Conservation (phyloP, 2,888 invertebrate species). For the Sicus ferrugineus region DNA sequence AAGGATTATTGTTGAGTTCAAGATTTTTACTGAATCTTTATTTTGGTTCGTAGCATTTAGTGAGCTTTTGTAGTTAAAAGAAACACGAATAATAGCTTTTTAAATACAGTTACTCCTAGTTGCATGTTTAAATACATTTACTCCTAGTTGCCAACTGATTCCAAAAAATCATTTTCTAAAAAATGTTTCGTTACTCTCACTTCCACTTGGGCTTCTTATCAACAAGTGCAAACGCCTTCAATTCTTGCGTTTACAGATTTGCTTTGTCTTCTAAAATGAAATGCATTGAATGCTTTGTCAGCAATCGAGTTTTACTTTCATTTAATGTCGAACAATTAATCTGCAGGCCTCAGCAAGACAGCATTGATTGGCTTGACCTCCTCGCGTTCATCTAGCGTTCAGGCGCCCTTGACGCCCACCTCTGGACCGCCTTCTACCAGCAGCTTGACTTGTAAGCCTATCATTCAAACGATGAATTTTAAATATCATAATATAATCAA, state of each 20-base stretch:
- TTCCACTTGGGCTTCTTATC: too few species aligned
- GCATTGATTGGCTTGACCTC: conserved; percentile 82
- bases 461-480: conserved; percentile 27
- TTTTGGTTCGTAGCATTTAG: too few species aligned
- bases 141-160: too few species aligned
- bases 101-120: too few species aligned
- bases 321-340: too few species aligned
- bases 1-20: too few species aligned
- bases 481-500: conserved; percentile 22
- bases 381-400: conserved; percentile 74
- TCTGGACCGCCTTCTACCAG: conserved; percentile 75
- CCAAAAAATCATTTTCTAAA: too few species aligned
- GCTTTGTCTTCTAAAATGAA: background rate
- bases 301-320: too few species aligned
- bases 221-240: background rate
- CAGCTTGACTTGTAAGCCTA: conserved; percentile 70
- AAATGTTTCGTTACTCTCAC: too few species aligned
- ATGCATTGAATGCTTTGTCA: conserved; percentile 2
- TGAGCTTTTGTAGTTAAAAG: too few species aligned
- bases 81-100: too few species aligned
- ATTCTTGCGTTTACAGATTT: background rate
- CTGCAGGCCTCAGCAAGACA: conserved; percentile 78
- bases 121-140: too few species aligned
- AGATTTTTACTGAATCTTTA: background rate
- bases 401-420: conserved; percentile 73